Conservation (phyloP, 2,888 invertebrate species). For the Deilephila elpenor region DNA sequence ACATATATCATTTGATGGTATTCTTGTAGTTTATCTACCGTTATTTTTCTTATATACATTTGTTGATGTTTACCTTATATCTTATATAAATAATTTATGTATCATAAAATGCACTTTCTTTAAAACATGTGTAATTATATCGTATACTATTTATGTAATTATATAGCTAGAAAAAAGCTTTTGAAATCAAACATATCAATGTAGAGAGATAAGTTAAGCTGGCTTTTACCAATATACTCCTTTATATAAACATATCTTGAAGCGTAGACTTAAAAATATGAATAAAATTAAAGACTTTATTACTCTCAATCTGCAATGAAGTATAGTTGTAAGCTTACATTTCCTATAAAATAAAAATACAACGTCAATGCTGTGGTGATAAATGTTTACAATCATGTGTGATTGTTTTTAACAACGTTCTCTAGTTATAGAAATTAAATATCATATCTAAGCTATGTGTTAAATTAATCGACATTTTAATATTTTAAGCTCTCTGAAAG, state of each 20-base stretch:
- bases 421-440: neutral
- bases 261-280: neutral
- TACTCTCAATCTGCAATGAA: conserved; percentile 6
- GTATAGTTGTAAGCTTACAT: conserved; percentile 3
- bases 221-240: conserved; percentile 9
- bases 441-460: too few relatives aligned
- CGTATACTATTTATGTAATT: neutral
- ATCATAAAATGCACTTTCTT: neutral
- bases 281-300: conserved; percentile 1
- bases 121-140: neutral
- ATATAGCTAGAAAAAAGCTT: neutral
- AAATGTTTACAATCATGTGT: conserved; percentile 40
- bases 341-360: conserved; percentile 21
- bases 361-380: conserved; percentile 72
- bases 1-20: neutral
- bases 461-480: too few relatives aligned
- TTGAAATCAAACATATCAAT: conserved; percentile 1
- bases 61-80: neutral
- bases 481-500: too few relatives aligned
- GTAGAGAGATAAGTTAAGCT: neutral
- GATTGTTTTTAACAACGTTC: neutral
- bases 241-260: neutral
- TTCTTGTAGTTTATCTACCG: neutral
- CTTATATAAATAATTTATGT: neutral
- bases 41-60: neutral